phyloP scores from a whole-genome alignment of 2,888 invertebrate species.

The Zaprionus lineosus region DNA sequence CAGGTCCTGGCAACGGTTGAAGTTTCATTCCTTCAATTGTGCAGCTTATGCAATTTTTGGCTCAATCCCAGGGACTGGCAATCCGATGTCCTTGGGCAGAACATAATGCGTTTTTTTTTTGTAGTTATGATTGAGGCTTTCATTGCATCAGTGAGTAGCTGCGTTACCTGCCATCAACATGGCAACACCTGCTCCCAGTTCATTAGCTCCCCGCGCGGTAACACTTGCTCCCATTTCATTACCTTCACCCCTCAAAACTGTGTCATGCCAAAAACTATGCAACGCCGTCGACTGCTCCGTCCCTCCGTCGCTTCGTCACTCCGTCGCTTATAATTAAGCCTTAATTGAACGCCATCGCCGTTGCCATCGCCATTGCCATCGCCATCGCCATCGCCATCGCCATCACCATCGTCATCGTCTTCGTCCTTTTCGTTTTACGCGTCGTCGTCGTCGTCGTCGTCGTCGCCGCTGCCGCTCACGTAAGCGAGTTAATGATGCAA shows the following conservation, averaged over 20 bases:
- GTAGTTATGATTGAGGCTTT: no score
- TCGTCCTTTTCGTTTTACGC: not conserved
- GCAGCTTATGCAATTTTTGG: no score
- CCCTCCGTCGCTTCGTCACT: no score
- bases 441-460: conserved; percentile 8
- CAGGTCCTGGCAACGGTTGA: no score
- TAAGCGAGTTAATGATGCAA: conserved; percentile 71
- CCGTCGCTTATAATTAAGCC: conserved; percentile 64
- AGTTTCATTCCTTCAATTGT: no score
- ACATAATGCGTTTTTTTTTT: no score
- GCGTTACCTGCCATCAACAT: no score
- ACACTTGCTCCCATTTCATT: not conserved
- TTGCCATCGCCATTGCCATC: not conserved
- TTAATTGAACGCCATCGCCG: conserved; percentile 56
- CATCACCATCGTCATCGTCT: not conserved
- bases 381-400: conserved; percentile 10
- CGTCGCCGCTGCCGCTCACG: conserved; percentile 33
- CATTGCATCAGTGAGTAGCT: no score
- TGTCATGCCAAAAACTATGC: conserved; percentile 48
- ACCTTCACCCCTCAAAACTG: conserved; percentile 18
- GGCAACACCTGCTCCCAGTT: no score
- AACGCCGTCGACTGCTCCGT: conserved; percentile 16
- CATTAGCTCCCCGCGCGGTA: no score
- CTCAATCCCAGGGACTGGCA: no score
- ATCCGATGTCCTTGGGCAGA: no score